Base-by-base conservation (phyloP, 2,797 vertebrate species). In the Vireo griseus region DNA sequence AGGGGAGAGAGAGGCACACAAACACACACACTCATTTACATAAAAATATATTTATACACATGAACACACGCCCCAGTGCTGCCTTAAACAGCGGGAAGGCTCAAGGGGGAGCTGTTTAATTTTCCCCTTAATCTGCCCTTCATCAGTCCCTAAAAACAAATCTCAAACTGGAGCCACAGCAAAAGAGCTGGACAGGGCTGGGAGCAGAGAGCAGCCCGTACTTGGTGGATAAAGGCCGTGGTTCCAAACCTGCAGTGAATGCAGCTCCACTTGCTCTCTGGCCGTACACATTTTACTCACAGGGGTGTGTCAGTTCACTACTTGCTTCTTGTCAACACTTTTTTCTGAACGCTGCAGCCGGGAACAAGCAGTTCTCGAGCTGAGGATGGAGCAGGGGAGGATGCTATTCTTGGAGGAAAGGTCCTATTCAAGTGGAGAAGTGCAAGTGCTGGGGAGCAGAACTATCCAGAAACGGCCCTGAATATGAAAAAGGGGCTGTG, bases 351-450 rank as follows among this genome's bases (percentile, higher is more conserved):
- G 52, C 90, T 87, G 28, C 68, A 87, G 94, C 81, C 78, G 88
- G 84, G 93, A 97, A 96, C 88, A 96, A 67, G 92, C 81, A 91
- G 93, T 95, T 91, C 93, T 82, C 11, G 12, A 90, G 91, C 88
- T 57, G 81, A 57, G 90, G 86, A 90, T 77, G 86, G 94, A 94
- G 87, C 83, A 93, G 83, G 88, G 94, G 93, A 94, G 93, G 93
- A 95, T 93, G 86, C 94, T 95, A 95, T 96, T 96, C 91, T 95
- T 92, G 80, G 94, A 95, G 93, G 92, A 92, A 95, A 94, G 86
- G 95, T 95, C 93, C 78, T 92, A 68, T 87, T 96, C 75, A 75
- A 18, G 73, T 63, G 71, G 74, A 82, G 86, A 86, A 90, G 92
- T 86, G 84, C 88, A 66, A 91, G 54, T 5, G 8, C 90, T 54